These are phyloP conservation scores for Lycaena phlaeas DNA, from an alignment of 2,888 invertebrate genomes.

Conservation along the genomic window DNA sequence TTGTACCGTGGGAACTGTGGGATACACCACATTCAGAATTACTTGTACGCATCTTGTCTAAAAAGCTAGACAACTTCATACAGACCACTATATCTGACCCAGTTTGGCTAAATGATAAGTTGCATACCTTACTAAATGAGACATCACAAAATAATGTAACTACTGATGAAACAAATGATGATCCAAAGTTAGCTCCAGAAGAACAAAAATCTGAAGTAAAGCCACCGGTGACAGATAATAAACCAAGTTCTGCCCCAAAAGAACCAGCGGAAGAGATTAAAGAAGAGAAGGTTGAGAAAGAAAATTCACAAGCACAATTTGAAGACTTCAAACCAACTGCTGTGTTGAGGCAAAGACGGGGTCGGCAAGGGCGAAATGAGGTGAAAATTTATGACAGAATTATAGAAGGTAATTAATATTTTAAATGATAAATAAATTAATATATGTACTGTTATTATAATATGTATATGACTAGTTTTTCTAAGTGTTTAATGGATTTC, in stretches of 20 bases:
- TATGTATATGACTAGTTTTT: background rate
- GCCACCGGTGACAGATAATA: background rate
- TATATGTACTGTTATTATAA: no score
- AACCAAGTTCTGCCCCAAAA: background rate
- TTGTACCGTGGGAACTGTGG: slow-evolving; percentile 78
- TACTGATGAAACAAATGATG: slow-evolving; percentile 13
- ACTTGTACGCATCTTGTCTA: slow-evolving; percentile 74
- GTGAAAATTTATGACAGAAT: slow-evolving; percentile 68
- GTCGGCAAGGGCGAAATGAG: slow-evolving; percentile 56
- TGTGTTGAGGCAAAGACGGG: slow-evolving; percentile 46
- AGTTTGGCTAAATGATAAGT: slow-evolving; percentile 57
- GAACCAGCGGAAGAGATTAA: slow-evolving; percentile 19
- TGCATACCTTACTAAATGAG: slow-evolving; percentile 38
- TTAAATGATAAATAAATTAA: background rate
- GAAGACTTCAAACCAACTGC: slow-evolving; percentile 61
- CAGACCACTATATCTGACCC: slow-evolving; percentile 64
- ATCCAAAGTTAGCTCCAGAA: slow-evolving; percentile 17
- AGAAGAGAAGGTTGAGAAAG: slow-evolving; percentile 27
- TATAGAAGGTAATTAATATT: slow-evolving; percentile 53
- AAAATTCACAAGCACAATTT: slow-evolving; percentile 26
- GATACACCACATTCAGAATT: slow-evolving; percentile 78
- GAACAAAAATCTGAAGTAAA: slow-evolving; percentile 8
- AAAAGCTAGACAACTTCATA: slow-evolving; percentile 66
- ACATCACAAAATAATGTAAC: slow-evolving; percentile 12
- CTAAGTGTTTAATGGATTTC: no score